Evolutionary conservation across 2,888 invertebrate species (phyloP).

Genomic region (Onthophagus sagittarius): DNA sequence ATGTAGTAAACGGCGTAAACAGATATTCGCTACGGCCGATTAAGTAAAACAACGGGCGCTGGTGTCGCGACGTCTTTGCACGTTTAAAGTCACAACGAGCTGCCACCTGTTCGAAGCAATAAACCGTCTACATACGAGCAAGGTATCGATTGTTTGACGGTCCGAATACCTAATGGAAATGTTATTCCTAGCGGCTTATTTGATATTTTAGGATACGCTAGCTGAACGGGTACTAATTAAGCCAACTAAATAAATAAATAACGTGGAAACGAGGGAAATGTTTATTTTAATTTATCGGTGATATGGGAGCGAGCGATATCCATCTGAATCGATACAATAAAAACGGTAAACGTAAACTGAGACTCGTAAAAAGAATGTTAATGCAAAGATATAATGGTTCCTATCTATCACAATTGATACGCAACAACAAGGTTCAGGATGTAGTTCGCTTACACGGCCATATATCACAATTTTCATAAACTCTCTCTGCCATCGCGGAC

Average conservation of each 20-base stretch:
- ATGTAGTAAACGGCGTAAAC: not conserved
- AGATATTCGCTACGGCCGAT: not conserved
- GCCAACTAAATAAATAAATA: not conserved
- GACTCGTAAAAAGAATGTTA: not conserved
- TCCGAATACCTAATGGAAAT: not conserved
- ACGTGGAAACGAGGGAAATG: not conserved
- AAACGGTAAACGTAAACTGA: not conserved
- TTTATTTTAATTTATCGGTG: not conserved
- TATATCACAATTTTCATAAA: not conserved
- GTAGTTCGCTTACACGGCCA: not conserved
- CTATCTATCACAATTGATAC: not conserved
- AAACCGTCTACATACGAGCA: not conserved
- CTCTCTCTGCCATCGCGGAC: not conserved
- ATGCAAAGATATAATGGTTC: not conserved
- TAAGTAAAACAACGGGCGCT: not conserved
- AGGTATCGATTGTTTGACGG: not conserved
- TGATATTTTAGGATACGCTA: not conserved
- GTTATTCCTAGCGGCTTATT: not conserved
- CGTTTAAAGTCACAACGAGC: not conserved
- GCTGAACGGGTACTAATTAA: not conserved
- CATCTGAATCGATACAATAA: not conserved
- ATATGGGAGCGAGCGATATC: not conserved
- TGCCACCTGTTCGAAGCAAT: not conserved
- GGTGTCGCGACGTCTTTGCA: not conserved
- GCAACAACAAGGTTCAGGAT: not conserved